phyloP scores from a whole-genome alignment of 2,797 vertebrate species.

The Bradypus variegatus region DNA sequence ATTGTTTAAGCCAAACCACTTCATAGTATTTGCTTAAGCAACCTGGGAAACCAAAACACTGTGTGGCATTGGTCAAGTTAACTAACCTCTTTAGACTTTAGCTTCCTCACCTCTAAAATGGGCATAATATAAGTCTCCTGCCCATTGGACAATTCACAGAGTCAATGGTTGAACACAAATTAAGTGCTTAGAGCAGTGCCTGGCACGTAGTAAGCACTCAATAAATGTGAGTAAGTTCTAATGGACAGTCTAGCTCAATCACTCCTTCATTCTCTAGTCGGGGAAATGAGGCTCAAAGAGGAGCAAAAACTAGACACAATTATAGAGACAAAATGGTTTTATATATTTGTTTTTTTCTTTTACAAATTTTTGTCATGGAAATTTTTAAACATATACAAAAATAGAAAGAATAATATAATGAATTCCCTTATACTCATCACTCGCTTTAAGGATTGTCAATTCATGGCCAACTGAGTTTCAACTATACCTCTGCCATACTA shows the following conservation, averaged over 20 bases:
- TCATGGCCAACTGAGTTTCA: background rate
- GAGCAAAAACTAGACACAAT: background rate
- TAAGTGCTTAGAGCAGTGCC: background rate
- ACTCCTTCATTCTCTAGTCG: background rate
- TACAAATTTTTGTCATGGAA: background rate
- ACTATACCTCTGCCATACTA: background rate
- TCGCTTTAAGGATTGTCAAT: background rate
- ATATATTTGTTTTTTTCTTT: background rate
- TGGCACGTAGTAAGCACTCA: background rate
- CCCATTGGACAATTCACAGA: background rate
- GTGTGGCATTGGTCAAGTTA: background rate
- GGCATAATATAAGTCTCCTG: background rate
- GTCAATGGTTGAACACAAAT: background rate
- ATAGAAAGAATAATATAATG: background rate
- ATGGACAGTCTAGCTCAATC: background rate
- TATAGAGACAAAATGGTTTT: background rate
- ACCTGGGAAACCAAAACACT: background rate
- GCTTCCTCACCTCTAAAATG: background rate
- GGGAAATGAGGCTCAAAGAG: background rate
- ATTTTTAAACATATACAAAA: background rate
- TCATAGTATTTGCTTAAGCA: too few relatives aligned
- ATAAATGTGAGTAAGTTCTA: background rate
- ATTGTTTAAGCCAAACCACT: too few relatives aligned
- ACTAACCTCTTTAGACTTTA: background rate
- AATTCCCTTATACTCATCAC: background rate